A percentile compares a stretch with the other conserved stretches of the same genome.
Conservation (phyloP, 2,113 vertebrate species). For the Sapajus apella region DNA sequence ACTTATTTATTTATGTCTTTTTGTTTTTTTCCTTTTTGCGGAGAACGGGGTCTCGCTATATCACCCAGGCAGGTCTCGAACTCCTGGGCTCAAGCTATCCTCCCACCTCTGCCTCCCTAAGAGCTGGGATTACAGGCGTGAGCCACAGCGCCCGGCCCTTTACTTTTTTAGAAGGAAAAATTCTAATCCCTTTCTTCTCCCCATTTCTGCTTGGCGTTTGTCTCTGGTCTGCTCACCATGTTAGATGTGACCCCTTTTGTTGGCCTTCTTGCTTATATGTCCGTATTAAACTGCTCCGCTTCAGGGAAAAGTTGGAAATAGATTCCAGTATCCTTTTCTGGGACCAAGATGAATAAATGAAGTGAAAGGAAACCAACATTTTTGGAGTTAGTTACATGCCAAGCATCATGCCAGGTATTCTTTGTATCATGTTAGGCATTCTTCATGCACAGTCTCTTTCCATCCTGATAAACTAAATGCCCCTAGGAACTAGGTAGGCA, state of each 20-base stretch:
- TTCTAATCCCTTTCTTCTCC: background rate
- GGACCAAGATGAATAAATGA: background rate
- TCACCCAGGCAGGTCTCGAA: no score
- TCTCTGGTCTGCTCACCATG: background rate
- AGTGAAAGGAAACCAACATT: background rate
- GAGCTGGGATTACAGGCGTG: no score
- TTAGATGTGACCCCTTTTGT: background rate
- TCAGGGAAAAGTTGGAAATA: background rate
- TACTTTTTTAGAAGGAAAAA: background rate
- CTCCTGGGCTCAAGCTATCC: no score
- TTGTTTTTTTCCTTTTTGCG: no score
- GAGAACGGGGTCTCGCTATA: no score
- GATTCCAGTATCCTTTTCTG: background rate
- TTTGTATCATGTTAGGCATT: background rate
- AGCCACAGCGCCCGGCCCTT: background rate
- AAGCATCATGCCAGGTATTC: background rate
- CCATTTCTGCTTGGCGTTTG: background rate
- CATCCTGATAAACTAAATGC: background rate
- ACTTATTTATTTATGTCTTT: no score
- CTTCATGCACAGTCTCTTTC: background rate
- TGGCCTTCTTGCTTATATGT: background rate
- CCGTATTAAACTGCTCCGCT: background rate
- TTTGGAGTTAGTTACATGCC: background rate
- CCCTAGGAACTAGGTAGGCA: background rate
- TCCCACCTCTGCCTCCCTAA: no score